phyloP scores from a whole-genome alignment of 2,113 vertebrate species.

The Tapirus terrestris region DNA sequence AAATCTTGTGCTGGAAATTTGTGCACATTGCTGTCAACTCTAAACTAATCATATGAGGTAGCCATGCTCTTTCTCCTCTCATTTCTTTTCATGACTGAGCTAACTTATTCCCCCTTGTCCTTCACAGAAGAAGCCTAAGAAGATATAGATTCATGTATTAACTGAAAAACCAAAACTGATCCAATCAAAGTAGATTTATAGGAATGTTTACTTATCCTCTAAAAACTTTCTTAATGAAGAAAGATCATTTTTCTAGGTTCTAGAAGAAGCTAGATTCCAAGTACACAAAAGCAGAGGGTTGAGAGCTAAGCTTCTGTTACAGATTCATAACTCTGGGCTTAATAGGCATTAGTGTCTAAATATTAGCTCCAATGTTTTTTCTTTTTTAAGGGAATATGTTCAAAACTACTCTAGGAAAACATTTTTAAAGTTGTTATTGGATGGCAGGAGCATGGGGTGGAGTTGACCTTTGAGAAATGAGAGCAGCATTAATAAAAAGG shows the following conservation, averaged over 20 bases:
- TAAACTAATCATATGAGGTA: background rate
- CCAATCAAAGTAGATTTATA: background rate
- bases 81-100: background rate
- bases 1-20: background rate
- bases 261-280: background rate
- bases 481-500: constrained; percentile 43
- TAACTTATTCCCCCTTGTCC: background rate
- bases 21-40: background rate
- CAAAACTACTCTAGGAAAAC: constrained; percentile 44
- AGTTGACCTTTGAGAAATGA: constrained; percentile 20
- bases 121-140: background rate
- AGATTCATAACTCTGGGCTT: background rate
- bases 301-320: background rate
- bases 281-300: background rate
- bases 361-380: background rate
- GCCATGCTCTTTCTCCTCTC: background rate
- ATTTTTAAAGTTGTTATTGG: constrained; percentile 74
- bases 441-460: constrained; percentile 17
- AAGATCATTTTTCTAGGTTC: background rate
- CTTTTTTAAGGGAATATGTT: background rate
- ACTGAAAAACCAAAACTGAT: background rate
- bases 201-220: background rate
- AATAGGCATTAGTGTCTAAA: background rate
- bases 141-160: background rate
- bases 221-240: background rate